Evolutionary conservation across 2,113 vertebrate species (phyloP).

Genomic region (Otocyon megalotis): DNA sequence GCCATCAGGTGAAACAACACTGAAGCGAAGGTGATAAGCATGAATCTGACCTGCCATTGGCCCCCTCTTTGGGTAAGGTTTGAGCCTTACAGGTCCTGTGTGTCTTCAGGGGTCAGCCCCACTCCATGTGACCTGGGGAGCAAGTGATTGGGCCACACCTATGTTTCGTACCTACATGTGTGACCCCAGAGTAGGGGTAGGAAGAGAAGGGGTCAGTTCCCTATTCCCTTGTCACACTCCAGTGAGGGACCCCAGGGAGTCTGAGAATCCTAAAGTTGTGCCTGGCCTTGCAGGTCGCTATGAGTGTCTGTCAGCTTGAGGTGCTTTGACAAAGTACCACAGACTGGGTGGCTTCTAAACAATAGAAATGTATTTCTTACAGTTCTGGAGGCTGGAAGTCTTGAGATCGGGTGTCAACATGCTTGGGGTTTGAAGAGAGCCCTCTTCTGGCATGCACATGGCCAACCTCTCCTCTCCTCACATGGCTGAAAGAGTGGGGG

Average conservation of each 20-base stretch:
- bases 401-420: not conserved
- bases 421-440: not conserved
- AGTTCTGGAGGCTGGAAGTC: not conserved
- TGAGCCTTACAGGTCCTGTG: not conserved
- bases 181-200: not conserved
- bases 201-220: not conserved
- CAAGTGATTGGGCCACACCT: accelerated
- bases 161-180: not conserved
- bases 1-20: not conserved
- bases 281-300: not conserved
- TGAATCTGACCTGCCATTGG: too few relatives aligned
- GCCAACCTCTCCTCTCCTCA: not conserved
- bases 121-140: not conserved
- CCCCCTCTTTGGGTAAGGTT: not conserved
- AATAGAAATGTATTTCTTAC: not conserved
- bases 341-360: not conserved
- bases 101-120: not conserved
- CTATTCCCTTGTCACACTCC: not conserved
- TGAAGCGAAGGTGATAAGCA: accelerated
- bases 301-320: not conserved
- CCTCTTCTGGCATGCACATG: not conserved
- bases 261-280: not conserved
- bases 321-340: not conserved
- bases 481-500: not conserved
- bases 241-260: not conserved